These are phyloP conservation scores for Chesias legatella DNA, from an alignment of 2,888 invertebrate species.

Conservation along the genomic window DNA sequence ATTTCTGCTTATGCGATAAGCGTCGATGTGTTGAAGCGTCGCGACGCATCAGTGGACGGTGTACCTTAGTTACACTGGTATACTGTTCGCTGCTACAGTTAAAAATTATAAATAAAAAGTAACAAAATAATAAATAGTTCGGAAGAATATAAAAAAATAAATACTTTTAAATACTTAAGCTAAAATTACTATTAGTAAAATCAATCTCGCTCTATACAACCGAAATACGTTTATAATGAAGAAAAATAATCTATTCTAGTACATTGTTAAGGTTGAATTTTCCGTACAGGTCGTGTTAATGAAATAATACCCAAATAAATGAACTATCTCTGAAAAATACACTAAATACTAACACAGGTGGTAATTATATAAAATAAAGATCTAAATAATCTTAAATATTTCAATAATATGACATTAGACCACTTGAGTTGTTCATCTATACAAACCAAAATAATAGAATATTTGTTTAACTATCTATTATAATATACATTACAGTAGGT, in stretches of 20 bases:
- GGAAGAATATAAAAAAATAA: constrained; percentile 72
- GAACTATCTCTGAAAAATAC: constrained; percentile 2
- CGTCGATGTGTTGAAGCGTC: not conserved
- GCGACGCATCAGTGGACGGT: constrained; percentile 7
- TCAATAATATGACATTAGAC: constrained; percentile 8
- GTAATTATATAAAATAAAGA: constrained; percentile 3
- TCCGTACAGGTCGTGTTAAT: constrained; percentile 3
- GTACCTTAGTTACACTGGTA: constrained; percentile 46
- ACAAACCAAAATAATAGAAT: constrained; percentile 13
- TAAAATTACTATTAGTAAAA: constrained; percentile 34
- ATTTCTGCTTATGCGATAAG: too few species aligned
- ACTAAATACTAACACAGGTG: constrained; percentile 7
- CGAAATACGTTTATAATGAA: constrained; percentile 19
- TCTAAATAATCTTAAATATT: not conserved
- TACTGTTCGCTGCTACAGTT: constrained; percentile 38
- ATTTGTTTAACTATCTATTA: constrained; percentile 21
- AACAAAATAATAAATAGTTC: constrained; percentile 70
- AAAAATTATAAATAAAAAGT: constrained; percentile 48
- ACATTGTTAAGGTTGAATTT: constrained; percentile 5
- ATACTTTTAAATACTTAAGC: constrained; percentile 73
- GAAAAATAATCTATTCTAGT: constrained; percentile 12
- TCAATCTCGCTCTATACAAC: constrained; percentile 24
- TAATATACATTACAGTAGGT: constrained; percentile 44
- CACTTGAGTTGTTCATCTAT: constrained; percentile 41
- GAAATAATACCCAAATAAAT: not conserved